Base-by-base conservation (phyloP, 2,797 vertebrate species). In the Molothrus aeneus region DNA sequence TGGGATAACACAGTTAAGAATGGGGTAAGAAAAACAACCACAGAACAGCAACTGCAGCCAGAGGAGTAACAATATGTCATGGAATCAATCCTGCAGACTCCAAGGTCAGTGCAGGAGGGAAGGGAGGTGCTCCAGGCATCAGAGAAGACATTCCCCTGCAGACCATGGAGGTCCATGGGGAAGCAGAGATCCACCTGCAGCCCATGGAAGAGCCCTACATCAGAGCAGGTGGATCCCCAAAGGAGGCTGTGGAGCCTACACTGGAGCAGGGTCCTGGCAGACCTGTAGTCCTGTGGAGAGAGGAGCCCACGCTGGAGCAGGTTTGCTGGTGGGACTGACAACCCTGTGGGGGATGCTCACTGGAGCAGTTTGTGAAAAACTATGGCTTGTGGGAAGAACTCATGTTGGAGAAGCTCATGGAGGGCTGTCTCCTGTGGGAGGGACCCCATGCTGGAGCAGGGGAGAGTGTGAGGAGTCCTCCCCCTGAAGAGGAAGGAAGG, bases 341-440 rank as follows among this genome's bases (percentile, higher is more conserved):
- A 60, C 5, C 25, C 28, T 1, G 0, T 24, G 34, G 31, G 21
- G 25, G 11, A 64, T 18, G 13, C 13, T 2, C 7, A 8, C 13
- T 40, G 50, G 31, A 65, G 45, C 11, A 47, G 43, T 34, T 31
- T 36, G 38, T 50, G 59, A 51, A 32, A 21, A 64, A 51, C 17
- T n/a, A 19, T 31, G 51, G 25, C 15, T 29, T 7, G 6, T 17
- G 36, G 25, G 10, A 91, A 51, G 51, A 48, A 25, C 29, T 57
- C 29, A 28, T 1, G 4, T 0, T 53, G 64, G 13, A 86, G 31
- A 69, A 59, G 16, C 6, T 45, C 7, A 31, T 17, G 22, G 2
- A 64, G 24, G 28, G 17, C 12, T 22, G 12, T 20, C 11, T 53
- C 51, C 57, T 51, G 11, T 18, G 19, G 28, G 40, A 88, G 9